Evolutionary conservation across 2,888 invertebrate species (phyloP).

Genomic region (Rhingia campestris): DNA sequence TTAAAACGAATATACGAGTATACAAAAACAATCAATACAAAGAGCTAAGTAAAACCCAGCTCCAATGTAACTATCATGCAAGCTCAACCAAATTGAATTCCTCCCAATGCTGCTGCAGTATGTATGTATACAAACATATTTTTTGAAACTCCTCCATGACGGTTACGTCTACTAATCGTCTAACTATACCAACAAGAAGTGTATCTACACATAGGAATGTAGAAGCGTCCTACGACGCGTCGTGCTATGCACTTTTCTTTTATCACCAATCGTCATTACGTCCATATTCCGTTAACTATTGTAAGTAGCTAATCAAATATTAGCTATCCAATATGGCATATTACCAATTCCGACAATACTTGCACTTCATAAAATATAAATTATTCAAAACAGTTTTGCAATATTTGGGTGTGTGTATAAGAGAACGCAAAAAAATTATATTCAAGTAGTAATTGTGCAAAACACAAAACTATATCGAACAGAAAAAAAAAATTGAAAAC

Average conservation of each 20-base stretch:
- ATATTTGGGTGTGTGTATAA: conserved; percentile 22
- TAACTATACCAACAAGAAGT: conserved; percentile 2
- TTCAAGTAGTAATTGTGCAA: conserved; percentile 1
- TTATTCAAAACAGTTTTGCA: conserved; percentile 35
- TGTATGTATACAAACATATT: neutral
- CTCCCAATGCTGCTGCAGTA: neutral
- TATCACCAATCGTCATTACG: too few relatives aligned
- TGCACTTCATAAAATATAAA: conserved; percentile 1
- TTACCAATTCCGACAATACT: conserved; percentile 9
- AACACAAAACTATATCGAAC: conserved; percentile 22
- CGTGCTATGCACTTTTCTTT: too few relatives aligned
- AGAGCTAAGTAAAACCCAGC: too few relatives aligned
- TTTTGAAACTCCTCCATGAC: conserved; percentile 14
- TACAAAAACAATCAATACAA: too few relatives aligned
- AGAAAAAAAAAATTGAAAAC: neutral
- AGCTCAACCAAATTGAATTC: too few relatives aligned
- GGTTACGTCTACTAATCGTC: conserved; percentile 9
- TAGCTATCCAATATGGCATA: too few relatives aligned
- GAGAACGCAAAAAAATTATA: neutral
- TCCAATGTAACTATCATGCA: too few relatives aligned
- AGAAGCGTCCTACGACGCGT: too few relatives aligned
- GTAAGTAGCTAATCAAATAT: too few relatives aligned
- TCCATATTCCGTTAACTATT: too few relatives aligned
- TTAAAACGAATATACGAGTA: too few relatives aligned
- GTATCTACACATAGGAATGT: neutral